Conservation (phyloP, 2,888 invertebrate species). For the Cephus rjabovi region DNA sequence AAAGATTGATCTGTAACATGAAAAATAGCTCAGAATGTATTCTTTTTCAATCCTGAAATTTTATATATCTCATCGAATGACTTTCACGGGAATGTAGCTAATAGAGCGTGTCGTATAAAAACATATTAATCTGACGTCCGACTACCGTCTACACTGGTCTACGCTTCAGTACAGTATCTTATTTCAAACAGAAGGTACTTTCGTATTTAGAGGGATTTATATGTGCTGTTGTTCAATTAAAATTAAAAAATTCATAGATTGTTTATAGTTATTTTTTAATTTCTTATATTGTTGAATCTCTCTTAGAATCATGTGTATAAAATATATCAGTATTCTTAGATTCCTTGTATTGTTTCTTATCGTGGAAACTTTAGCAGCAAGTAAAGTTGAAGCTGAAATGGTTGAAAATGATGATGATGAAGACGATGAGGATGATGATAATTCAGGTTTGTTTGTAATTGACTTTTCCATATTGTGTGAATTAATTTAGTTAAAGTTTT, state of each 20-base stretch:
- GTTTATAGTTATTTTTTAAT: background rate
- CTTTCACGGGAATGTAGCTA: slow-evolving; percentile 44
- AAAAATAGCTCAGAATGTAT: slow-evolving; percentile 2
- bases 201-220: background rate
- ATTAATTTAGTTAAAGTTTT: slow-evolving; percentile 5
- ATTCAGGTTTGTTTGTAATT: too few species aligned
- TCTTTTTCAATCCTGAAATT: slow-evolving; percentile 11
- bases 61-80: slow-evolving; percentile 15
- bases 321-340: background rate
- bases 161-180: slow-evolving; percentile 8
- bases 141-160: background rate
- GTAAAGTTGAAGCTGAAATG: background rate
- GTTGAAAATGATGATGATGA: too few species aligned
- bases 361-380: background rate
- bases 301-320: background rate
- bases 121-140: slow-evolving; percentile 17
- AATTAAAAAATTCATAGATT: background rate
- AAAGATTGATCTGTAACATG: background rate
- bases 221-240: background rate
- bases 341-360: too few species aligned
- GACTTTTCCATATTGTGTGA: background rate
- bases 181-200: background rate
- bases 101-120: slow-evolving; percentile 39
- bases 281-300: background rate
- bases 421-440: too few species aligned